These are phyloP conservation scores for Chouioia cunea DNA, from an alignment of 2,888 invertebrate genomes.

Conservation along the genomic window DNA sequence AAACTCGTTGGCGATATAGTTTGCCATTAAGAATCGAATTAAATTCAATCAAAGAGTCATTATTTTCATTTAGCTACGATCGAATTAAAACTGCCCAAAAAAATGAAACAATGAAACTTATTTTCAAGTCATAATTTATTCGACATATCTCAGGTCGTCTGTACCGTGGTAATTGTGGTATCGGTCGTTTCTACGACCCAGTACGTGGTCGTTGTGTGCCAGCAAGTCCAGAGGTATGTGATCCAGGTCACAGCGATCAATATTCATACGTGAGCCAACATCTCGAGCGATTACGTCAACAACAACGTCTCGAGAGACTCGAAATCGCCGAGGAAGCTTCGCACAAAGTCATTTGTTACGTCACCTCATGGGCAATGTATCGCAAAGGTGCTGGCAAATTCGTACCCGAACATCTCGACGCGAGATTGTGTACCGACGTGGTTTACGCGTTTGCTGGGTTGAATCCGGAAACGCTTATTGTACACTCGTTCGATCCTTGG, in stretches of 20 bases:
- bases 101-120: neutral
- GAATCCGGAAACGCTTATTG: constrained; percentile 81
- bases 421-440: constrained; percentile 86
- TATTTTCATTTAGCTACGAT: no score
- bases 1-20: no score
- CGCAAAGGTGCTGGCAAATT: constrained; percentile 86
- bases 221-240: constrained; percentile 69
- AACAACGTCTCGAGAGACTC: constrained; percentile 52
- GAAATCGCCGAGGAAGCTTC: constrained; percentile 44
- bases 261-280: constrained; percentile 33
- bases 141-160: constrained; percentile 49
- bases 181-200: constrained; percentile 72
- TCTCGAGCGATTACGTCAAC: constrained; percentile 48
- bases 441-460: constrained; percentile 92
- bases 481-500: constrained; percentile 89
- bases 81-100: no score
- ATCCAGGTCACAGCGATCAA: constrained; percentile 66
- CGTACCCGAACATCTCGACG: constrained; percentile 86
- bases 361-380: constrained; percentile 92
- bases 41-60: no score
- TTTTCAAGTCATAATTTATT: neutral
- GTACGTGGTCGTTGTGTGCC: constrained; percentile 74
- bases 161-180: constrained; percentile 60
- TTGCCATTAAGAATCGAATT: no score
- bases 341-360: constrained; percentile 80